phyloP scores from a whole-genome alignment of 2,797 vertebrate species.

The Decapterus maruadsi region DNA sequence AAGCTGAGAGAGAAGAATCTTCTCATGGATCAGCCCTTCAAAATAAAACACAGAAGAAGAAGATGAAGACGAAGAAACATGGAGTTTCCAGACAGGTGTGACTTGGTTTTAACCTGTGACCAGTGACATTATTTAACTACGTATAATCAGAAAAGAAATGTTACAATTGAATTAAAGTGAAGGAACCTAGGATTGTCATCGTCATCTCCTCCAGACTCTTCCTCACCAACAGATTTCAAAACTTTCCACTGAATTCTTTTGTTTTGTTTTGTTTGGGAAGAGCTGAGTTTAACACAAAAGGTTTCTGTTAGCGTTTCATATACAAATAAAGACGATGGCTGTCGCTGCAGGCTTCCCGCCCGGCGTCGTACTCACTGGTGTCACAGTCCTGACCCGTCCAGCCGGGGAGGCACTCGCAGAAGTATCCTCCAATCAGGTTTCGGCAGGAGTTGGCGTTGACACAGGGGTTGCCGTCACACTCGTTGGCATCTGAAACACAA shows the following conservation, averaged over 20 bases:
- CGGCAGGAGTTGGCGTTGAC: conserved; percentile 92
- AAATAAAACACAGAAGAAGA: too few relatives aligned
- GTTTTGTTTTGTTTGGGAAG: neutral
- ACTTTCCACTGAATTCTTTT: neutral
- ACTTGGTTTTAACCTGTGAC: too few relatives aligned
- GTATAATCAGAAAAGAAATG: too few relatives aligned
- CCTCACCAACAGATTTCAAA: neutral
- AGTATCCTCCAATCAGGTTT: conserved; percentile 95
- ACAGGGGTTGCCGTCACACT: conserved; percentile 91
- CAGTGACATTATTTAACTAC: too few relatives aligned
- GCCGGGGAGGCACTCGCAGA: conserved; percentile 92
- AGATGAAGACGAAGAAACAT: too few relatives aligned
- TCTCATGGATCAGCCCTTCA: too few relatives aligned
- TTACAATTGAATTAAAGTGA: too few relatives aligned
- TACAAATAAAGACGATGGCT: neutral
- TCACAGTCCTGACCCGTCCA: conserved; percentile 94
- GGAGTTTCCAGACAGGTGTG: too few relatives aligned
- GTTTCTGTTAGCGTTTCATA: neutral
- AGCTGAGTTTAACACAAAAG: too few relatives aligned
- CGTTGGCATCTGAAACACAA: conserved; percentile 89
- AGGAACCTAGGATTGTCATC: too few relatives aligned
- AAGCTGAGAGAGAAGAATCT: too few relatives aligned
- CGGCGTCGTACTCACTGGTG: conserved; percentile 85
- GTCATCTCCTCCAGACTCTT: too few relatives aligned
- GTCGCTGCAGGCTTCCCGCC: neutral